These are phyloP conservation scores for Spilogale gracilis DNA, from an alignment of 2,113 vertebrate species.

Conservation along the genomic window DNA sequence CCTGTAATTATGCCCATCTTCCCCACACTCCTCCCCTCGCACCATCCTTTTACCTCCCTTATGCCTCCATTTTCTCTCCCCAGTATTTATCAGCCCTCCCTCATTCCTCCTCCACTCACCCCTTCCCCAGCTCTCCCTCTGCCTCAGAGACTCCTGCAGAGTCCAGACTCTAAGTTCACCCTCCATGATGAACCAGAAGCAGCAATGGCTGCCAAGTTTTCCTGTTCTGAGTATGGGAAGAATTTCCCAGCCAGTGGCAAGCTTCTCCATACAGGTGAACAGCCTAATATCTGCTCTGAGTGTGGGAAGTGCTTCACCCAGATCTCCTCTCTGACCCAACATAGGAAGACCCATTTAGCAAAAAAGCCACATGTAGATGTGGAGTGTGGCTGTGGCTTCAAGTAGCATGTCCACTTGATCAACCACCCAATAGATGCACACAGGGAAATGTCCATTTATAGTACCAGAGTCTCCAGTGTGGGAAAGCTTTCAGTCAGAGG, in stretches of 20 bases:
- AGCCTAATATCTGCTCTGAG: slow-evolving; percentile 88
- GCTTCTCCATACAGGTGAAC: slow-evolving; percentile 85
- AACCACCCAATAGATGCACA: slow-evolving; percentile 86
- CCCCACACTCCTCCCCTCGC: not conserved
- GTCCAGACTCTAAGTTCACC: not conserved
- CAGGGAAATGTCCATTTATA: slow-evolving; percentile 84
- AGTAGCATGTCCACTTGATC: slow-evolving; percentile 87
- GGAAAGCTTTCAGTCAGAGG: not conserved
- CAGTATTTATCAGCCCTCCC: not conserved
- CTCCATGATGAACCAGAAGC: not conserved
- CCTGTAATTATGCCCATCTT: not conserved
- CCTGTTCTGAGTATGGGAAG: slow-evolving; percentile 88
- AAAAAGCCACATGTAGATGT: slow-evolving; percentile 66
- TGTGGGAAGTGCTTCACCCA: slow-evolving; percentile 89
- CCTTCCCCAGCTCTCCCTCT: not conserved
- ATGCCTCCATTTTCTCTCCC: not conserved
- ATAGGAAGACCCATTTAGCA: slow-evolving; percentile 88
- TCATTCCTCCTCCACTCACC: not conserved
- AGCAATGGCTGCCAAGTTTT: not conserved
- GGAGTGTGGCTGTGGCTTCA: slow-evolving; percentile 66
- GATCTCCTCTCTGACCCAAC: slow-evolving; percentile 89
- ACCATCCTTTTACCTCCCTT: not conserved
- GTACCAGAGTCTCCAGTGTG: not conserved
- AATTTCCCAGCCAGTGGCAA: slow-evolving; percentile 88
- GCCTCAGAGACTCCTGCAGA: not conserved